Base-by-base conservation (phyloP, 2,113 vertebrate genomes). In the Oryzias melastigma region DNA sequence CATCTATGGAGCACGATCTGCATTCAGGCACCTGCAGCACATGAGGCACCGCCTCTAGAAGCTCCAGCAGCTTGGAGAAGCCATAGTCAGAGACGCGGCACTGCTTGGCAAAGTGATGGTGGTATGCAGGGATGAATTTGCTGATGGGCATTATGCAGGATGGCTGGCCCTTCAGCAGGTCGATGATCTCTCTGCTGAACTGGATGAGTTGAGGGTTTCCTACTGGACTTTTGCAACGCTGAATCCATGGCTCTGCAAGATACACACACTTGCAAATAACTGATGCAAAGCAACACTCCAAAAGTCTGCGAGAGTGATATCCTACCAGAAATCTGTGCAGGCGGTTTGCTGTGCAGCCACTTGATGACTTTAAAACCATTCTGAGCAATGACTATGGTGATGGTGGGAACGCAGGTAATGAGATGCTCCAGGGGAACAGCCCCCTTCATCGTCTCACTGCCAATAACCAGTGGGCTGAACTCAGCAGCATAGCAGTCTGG, bases 31-130 rank as follows among this genome's bases (percentile, higher is more conserved):
- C 97, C 89, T 99, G 97, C 22, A 99, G 82, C 0, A 99, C 97
- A 6, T 99, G 97, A 43, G 97, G 97, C 55, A 99, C 95, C 0
- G 96, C 95, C 89, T 98, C 97, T 17, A 99, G 87, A 8, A 99
- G 90, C 78, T 99, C 96, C 84, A 98, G 91, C 63, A 99, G 72
- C 73, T 95, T 98, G 17, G 95, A 93, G 80, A 94, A 99, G 2
- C 97, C 97, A 0, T 98, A 98, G 89, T 99, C 96, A 1, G 97
- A 98, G 45, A 99, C 97, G 0, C 96, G 90, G 76, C 97, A 99
- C 6, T 99, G 97, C 82, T 99, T 99, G 40, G 95, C 97, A 59
- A 98, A 99, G 82, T 99, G 95, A 68, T 99, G 96, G 52, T 99
- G 97, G 79, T 99, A 99, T 0, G 88, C 94, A 0, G 97, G 97